Evolutionary conservation across 2,888 invertebrate species (phyloP).

Genomic region (Clitarchus hookeri): DNA sequence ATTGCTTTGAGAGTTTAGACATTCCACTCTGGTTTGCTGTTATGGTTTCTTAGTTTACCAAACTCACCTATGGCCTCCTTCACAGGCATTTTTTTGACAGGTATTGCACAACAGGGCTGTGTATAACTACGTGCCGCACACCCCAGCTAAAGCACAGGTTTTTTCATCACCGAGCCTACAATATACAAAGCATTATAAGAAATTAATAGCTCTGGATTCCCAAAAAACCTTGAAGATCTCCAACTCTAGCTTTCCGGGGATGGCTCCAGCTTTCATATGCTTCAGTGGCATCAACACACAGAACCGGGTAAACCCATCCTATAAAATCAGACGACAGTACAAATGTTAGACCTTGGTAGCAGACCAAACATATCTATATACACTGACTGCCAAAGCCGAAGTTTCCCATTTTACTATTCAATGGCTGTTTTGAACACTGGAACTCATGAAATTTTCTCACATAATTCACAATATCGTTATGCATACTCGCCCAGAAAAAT

Average conservation of each 20-base stretch:
- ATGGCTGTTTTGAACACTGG: no score
- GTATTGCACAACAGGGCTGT: no score
- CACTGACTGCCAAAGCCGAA: not conserved
- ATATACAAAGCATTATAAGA: not conserved
- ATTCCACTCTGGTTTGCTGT: no score
- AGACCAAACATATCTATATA: not conserved
- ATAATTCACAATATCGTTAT: no score
- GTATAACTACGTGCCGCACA: no score
- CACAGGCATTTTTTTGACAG: no score
- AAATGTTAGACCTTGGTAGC: not conserved
- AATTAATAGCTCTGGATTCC: not conserved
- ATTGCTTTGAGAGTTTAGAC: no score
- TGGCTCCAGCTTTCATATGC: not conserved
- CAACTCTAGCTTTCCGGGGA: not conserved
- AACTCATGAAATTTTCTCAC: no score
- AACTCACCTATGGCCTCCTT: no score
- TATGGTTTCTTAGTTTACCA: no score
- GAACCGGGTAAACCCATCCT: not conserved
- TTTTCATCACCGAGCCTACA: not conserved
- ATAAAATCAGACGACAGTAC: not conserved
- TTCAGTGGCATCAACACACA: not conserved
- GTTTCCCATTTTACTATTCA: no score
- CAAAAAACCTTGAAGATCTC: not conserved
- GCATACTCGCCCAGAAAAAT: no score
- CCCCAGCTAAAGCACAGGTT: not conserved